Evolutionary conservation across 2,797 vertebrate genomes (phyloP), one percentile per base, ranked within the genome.

Genomic region (Nannoperca australis): DNA sequence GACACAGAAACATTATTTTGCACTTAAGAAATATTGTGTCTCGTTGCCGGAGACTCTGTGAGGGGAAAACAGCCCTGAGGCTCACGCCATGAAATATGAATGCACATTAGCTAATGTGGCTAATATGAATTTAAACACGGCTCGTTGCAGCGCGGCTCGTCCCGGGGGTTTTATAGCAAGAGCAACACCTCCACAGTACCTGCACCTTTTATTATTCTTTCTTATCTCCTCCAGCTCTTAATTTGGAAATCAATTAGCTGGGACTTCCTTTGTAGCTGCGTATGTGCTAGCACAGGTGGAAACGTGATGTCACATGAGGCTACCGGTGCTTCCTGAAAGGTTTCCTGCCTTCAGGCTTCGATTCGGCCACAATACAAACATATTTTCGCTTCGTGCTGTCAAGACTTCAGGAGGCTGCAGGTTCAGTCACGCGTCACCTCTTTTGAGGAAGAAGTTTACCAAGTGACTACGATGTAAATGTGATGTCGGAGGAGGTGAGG

Each of bases 41-140:
- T 78, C 34, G 11, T 68, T 82, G 36, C 15, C 36, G 40, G 68
- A 71, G 36, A 45, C 59, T 68, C 10, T 0, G 50, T 22, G 58
- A 75, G 62, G 51, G n/a, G 64, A 38, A 79, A 82, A 70, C 66
- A 63, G 58, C 80, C 82, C 18, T 0, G 1, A 78, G 84, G 22
- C 59, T 14, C 15, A 5, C 44, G 20, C 30, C 34, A 77, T 84
- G 49, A 84, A 82, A 83, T 54, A 88, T 78, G 50, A 34, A 86
- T 84, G 58, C 42, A 34, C 76, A 49, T 83, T 80, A 72, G 69
- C 82, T 82, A 79, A 83, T 72, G 76, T 73, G 70, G 53, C 68
- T 83, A 83, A 85, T 81, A 50, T 82, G 76, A 82, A 71, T 88
- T 78, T 83, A 76, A 88, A 73, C 59, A 76, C 0, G 61, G 73